These are phyloP conservation scores for Eulithis testata DNA, from an alignment of 2,888 invertebrate species.

Conservation along the genomic window DNA sequence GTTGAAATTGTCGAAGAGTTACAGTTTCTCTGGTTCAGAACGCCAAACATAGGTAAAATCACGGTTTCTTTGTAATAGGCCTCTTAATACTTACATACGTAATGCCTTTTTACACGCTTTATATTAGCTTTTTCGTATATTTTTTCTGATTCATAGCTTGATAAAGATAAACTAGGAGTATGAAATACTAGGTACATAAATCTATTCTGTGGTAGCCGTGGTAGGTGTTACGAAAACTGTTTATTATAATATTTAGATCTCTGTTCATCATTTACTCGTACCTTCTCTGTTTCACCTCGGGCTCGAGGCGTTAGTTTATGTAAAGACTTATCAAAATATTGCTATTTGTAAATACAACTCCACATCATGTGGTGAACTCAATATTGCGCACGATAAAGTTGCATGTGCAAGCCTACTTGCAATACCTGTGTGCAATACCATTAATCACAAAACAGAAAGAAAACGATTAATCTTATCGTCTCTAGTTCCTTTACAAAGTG, in stretches of 20 bases:
- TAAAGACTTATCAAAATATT: constrained; percentile 1
- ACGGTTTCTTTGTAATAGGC: too few relatives aligned
- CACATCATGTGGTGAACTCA: constrained; percentile 4
- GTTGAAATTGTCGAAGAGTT: too few relatives aligned
- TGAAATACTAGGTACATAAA: too few relatives aligned
- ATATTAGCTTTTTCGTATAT: too few relatives aligned
- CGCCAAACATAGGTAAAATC: too few relatives aligned
- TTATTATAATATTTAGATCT: neutral
- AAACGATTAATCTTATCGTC: too few relatives aligned
- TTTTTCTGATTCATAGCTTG: constrained; percentile 6
- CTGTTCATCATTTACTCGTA: too few relatives aligned
- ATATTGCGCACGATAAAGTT: neutral
- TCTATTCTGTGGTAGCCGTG: too few relatives aligned
- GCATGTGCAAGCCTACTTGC: neutral
- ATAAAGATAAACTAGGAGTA: constrained; percentile 3
- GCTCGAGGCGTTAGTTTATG: neutral
- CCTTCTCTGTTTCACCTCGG: neutral
- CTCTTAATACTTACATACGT: neutral
- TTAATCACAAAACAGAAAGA: too few relatives aligned
- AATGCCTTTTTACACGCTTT: too few relatives aligned
- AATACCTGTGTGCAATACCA: too few relatives aligned
- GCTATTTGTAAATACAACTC: neutral
- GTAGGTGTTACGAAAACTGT: neutral
- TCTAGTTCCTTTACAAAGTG: neutral
- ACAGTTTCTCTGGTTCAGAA: too few relatives aligned